Conservation (phyloP, 1,140 invertebrate species). For the Helicoverpa zea region DNA sequence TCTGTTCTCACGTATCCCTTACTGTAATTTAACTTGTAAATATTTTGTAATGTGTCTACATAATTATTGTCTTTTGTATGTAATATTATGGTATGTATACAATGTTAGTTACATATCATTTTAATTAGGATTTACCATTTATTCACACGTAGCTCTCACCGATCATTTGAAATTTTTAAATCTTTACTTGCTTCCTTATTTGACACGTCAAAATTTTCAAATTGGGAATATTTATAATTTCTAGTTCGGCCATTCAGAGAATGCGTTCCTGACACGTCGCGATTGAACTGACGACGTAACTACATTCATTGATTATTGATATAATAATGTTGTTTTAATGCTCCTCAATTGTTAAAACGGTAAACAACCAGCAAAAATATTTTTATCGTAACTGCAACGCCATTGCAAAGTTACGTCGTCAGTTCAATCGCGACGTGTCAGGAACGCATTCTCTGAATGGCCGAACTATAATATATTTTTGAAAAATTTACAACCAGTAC, state of each 20-base stretch:
- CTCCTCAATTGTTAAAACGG: no score
- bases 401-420: no score
- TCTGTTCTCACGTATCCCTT: constrained; percentile 39
- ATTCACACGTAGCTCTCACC: constrained; percentile 45
- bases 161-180: constrained; percentile 42
- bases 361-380: no score
- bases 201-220: constrained; percentile 32
- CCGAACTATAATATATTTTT: constrained; percentile 76
- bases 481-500: constrained; percentile 72
- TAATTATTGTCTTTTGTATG: constrained; percentile 51
- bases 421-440: no score
- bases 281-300: no score
- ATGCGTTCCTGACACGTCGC: no score
- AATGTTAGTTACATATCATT: constrained; percentile 75
- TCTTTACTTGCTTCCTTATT: constrained; percentile 50
- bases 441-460: no score
- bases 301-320: no score
- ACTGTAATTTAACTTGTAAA: constrained; percentile 42
- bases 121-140: constrained; percentile 66
- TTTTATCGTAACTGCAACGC: no score
- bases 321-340: no score
- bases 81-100: constrained; percentile 46
- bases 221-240: constrained; percentile 44
- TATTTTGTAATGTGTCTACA: constrained; percentile 49
- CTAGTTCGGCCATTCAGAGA: no score